Evolutionary conservation across 2,888 invertebrate genomes (phyloP).

Genomic region (Ephialtes manifestator): DNA sequence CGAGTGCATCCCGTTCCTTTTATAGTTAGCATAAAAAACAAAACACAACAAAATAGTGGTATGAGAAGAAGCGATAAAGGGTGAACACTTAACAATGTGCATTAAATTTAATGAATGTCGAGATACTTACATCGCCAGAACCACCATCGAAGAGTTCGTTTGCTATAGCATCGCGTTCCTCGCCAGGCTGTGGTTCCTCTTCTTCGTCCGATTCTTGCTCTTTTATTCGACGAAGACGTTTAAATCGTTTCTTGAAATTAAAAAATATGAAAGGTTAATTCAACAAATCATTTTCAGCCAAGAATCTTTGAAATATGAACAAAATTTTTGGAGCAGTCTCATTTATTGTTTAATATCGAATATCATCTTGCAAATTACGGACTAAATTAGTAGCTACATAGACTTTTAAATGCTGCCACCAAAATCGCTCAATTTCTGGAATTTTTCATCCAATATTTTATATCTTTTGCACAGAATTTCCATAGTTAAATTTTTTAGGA

Average conservation of each 20-base stretch:
- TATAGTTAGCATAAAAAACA: conserved; percentile 69
- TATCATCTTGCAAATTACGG: no score
- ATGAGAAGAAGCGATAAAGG: conserved; percentile 6
- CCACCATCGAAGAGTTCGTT: conserved; percentile 95
- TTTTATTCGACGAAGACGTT: conserved; percentile 93
- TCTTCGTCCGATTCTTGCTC: conserved; percentile 97
- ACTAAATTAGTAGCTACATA: no score
- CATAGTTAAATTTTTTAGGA: no score
- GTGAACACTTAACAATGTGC: conserved; percentile 21
- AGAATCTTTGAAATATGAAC: no score
- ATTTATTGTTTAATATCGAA: no score
- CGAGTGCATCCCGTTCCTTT: conserved; percentile 76
- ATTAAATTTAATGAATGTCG: background rate
- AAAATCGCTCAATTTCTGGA: no score
- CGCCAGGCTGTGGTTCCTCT: conserved; percentile 91
- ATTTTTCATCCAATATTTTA: no score
- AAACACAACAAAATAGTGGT: conserved; percentile 39
- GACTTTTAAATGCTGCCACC: no score
- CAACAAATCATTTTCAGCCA: no score
- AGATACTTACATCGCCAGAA: conserved; percentile 92
- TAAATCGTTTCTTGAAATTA: conserved; percentile 93
- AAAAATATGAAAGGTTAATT: conserved; percentile 46
- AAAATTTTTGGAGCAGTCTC: no score
- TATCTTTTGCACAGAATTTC: no score
- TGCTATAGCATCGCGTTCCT: conserved; percentile 95